Base-by-base conservation (phyloP, 2,113 vertebrate genomes). In the Xiphophorus couchianus region DNA sequence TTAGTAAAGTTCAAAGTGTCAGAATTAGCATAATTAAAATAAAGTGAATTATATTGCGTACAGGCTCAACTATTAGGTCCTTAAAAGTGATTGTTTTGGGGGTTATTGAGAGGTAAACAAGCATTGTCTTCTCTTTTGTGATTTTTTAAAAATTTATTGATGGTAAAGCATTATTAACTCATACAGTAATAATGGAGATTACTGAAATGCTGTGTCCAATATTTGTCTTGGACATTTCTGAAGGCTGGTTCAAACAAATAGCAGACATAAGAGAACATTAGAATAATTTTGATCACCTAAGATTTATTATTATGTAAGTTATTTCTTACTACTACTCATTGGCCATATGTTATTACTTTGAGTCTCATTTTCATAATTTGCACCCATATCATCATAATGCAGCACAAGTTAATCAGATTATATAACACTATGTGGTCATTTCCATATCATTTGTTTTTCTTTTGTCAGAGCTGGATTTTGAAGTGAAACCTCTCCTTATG, bases 21-120 rank as follows among this genome's bases (percentile, higher is more conserved):
- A 48, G 22, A 82, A 71, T 67, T 42, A 62, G n/a, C 73, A 68
- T 54, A 62, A 39, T 58, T 29, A 31, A 54, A 60, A n/a, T 25
- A 68, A 15, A 67, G 37, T 28, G 37, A 58, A n/a, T 17, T 44
- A 44, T 15, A 44, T 17, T 13, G 37, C 12, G 2, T 13, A 39
- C 39, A 42, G 12, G 15, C 14, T 48, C 15, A 48, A 48, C 14
- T 48, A 1, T 15, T 48, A 48, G 14, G 15, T 17, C 44, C 44
- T 48, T 48, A 48, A 48, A 19, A 5, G 4, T 48, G 44, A 19
- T 48, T 15, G 15, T 48, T 48, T 48, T 4, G 4, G 15, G 17
- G 2, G 22, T 7, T 54, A 9, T 5, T 19, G 19, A 19, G 2
- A 30, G 2, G 29, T 31, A 19, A 31, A 31, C 2, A 63, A 30